Percentiles rank a stretch among this genome's conserved stretches.
These are phyloP conservation scores for Galleria mellonella DNA, from an alignment of 1,140 invertebrate genomes.

Conservation along the genomic window DNA sequence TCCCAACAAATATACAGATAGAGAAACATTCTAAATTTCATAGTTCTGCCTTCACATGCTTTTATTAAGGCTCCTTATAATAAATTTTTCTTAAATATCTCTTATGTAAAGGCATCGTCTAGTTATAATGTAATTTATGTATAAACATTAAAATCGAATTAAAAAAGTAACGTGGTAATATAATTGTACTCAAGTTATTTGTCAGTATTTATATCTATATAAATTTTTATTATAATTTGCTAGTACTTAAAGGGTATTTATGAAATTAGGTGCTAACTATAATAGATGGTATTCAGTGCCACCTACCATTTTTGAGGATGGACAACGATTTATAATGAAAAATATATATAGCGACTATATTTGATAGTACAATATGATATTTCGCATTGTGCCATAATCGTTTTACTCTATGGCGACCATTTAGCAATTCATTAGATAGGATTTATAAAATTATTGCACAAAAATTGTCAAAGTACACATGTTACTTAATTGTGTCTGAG, in stretches of 20 bases:
- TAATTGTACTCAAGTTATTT: too few species aligned
- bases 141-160: too few species aligned
- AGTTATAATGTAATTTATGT: too few species aligned
- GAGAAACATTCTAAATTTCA: too few species aligned
- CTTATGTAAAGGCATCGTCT: too few species aligned
- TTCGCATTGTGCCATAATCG: constrained; percentile 23
- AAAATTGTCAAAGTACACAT: constrained; percentile 1
- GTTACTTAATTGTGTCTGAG: too few species aligned
- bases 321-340: constrained; percentile 33
- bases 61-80: too few species aligned
- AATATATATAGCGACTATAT: constrained; percentile 1
- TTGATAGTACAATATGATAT: constrained; percentile 30
- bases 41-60: too few species aligned
- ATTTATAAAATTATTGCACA: constrained; percentile 46
- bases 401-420: constrained; percentile 1
- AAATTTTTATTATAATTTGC: constrained; percentile 18
- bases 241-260: constrained; percentile 38
- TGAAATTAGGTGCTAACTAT: constrained; percentile 40
- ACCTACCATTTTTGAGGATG: constrained; percentile 18
- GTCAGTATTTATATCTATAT: too few species aligned
- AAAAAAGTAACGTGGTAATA: too few species aligned
- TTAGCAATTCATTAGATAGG: constrained; percentile 28
- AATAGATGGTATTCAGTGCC: constrained; percentile 7
- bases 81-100: too few species aligned
- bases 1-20: too few species aligned